Evolutionary conservation across 2,113 vertebrate genomes (phyloP), one percentile per base, ranked within the genome.

Genomic region (Rhinolophus sinicus): DNA sequence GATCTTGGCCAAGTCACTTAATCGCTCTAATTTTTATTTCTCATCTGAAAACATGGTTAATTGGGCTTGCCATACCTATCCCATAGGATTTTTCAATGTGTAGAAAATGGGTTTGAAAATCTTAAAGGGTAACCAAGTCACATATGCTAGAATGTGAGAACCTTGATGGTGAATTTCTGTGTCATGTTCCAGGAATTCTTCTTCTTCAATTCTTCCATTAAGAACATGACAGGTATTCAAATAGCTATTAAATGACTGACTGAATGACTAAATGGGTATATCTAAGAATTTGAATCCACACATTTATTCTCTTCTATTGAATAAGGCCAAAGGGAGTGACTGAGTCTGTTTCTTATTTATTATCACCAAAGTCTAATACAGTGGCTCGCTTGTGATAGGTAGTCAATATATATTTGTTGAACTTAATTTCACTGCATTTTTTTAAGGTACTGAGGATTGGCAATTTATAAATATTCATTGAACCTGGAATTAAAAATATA

Each of bases 351-450:
- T 76, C 83, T 62, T 38, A 77, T 91, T 52, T 91, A 19, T 58
- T 91, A 72, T 72, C 62, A 64, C 11, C 38, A 72, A 78, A 73
- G 33, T 70, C 14, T 73, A 85, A 18, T 65, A 33, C 5, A 65
- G 18, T 50, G 15, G 1, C 64, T 65, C 65, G 6, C 56, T 47
- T 62, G 22, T 33, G 38, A 8, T 26, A 72, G 14, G 9, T 56
- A 38, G 44, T 65, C 65, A 75, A 44, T 58, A 50, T 58, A 7
- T 64, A 72, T 56, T 88, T 84, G 33, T 58, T 89, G 30, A 91
- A 84, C 12, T 94, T 84, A 77, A 19, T 72, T 78, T 78, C 33
- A 54, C 52, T 47, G 13, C 15, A 88, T 92, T 96, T 83, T 95
- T 30, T 50, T 90, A 84, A 56, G 40, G 22, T 69, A 75, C 21